phyloP scores from a whole-genome alignment of 2,113 vertebrate species.

The Dromas ardeola region DNA sequence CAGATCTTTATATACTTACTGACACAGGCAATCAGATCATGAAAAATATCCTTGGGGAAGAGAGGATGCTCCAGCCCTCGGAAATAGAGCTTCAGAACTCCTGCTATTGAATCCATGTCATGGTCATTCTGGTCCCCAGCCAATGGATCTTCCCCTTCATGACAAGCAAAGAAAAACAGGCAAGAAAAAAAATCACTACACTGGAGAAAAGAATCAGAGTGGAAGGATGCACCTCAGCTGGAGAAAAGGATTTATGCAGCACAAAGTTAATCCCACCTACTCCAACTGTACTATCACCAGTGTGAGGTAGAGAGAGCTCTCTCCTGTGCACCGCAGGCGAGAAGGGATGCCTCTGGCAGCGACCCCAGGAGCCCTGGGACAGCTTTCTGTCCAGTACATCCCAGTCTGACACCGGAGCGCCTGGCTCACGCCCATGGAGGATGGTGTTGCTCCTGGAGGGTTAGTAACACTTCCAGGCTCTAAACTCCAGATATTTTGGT shows the following conservation, averaged over 20 bases:
- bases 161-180: slow-evolving; percentile 4
- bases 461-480: neutral
- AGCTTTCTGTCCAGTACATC: neutral
- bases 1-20: slow-evolving; percentile 81
- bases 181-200: neutral
- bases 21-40: slow-evolving; percentile 94
- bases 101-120: slow-evolving; percentile 98
- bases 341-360: neutral
- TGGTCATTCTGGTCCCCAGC: slow-evolving; percentile 98
- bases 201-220: neutral
- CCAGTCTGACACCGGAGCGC: neutral
- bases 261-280: neutral
- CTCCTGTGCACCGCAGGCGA: neutral
- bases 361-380: neutral
- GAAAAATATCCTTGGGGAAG: slow-evolving; percentile 98
- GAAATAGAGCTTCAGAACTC: slow-evolving; percentile 97
- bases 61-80: slow-evolving; percentile 92
- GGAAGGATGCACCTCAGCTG: neutral
- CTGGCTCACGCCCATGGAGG: neutral
- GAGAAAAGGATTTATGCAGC: neutral
- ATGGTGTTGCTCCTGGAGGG: neutral
- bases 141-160: slow-evolving; percentile 91
- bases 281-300: neutral
- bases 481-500: neutral
- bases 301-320: rapidly evolving